These are phyloP conservation scores for Drosophila ercepeae DNA, from an alignment of 1,140 invertebrate genomes.

Conservation along the genomic window DNA sequence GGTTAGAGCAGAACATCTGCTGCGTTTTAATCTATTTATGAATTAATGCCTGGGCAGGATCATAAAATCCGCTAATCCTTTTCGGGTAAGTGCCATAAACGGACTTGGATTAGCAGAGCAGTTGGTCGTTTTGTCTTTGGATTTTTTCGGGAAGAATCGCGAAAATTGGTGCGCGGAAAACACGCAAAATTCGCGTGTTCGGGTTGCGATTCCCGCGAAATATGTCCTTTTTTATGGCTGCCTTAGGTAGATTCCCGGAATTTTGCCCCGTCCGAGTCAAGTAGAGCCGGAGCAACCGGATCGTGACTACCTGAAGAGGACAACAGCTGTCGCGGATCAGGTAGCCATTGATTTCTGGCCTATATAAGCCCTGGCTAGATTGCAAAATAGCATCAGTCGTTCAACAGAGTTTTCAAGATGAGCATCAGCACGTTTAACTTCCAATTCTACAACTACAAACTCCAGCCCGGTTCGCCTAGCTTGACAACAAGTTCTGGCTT, in stretches of 20 bases:
- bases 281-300: constrained; percentile 32
- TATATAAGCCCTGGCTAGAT: constrained; percentile 21
- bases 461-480: constrained; percentile 30
- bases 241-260: constrained; percentile 38
- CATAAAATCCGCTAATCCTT: constrained; percentile 67
- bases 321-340: constrained; percentile 29
- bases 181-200: constrained; percentile 71
- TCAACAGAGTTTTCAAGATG: constrained; percentile 38
- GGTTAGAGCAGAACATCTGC: constrained; percentile 55
- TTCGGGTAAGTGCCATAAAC: constrained; percentile 34
- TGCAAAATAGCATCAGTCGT: constrained; percentile 25
- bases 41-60: constrained; percentile 51
- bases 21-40: constrained; percentile 75
- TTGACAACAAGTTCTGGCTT: constrained; percentile 14
- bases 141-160: constrained; percentile 16
- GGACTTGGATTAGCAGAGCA: constrained; percentile 44
- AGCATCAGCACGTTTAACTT: constrained; percentile 77
- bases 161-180: constrained; percentile 71
- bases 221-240: constrained; percentile 5
- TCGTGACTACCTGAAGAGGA: constrained; percentile 1
- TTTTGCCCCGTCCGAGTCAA: constrained; percentile 28
- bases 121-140: constrained; percentile 15
- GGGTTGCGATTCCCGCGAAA: constrained; percentile 53
- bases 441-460: constrained; percentile 75
- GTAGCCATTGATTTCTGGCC: constrained; percentile 2